Percentiles rank a stretch among this genome's conserved stretches.
Evolutionary conservation across 1,140 invertebrate species (phyloP).

Genomic region (Cryptotermes secundus): DNA sequence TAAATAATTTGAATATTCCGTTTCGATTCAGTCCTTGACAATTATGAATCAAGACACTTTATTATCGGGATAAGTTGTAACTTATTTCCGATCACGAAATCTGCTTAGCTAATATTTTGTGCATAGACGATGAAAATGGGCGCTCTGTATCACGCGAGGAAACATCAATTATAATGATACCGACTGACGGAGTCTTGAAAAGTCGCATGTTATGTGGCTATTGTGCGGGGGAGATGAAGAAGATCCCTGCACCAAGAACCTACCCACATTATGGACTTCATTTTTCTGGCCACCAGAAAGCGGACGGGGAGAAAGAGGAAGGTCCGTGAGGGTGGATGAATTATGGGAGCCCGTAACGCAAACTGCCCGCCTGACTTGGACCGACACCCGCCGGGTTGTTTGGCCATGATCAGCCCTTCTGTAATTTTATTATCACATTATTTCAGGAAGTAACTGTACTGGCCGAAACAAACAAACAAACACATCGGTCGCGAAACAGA

Average conservation of each 20-base stretch:
- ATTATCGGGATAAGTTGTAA: no score
- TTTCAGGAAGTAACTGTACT: background rate
- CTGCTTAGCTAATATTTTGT: background rate
- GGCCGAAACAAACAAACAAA: background rate
- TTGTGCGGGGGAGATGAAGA: background rate
- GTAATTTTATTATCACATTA: background rate
- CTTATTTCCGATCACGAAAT: no score
- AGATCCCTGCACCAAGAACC: background rate
- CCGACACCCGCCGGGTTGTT: background rate
- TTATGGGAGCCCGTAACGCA: background rate
- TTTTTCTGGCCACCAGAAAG: constrained; percentile 8
- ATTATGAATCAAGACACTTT: no score
- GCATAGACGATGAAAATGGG: background rate
- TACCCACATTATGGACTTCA: background rate
- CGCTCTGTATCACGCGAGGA: background rate
- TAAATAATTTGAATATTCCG: no score
- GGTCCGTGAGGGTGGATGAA: constrained; percentile 3
- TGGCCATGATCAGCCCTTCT: background rate
- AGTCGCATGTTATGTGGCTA: constrained; percentile 9
- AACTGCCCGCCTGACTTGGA: background rate
- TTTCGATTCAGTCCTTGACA: no score
- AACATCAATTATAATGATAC: background rate
- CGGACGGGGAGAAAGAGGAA: background rate
- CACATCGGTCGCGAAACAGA: no score
- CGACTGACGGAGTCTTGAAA: background rate